phyloP scores from a whole-genome alignment of 2,797 vertebrate species.

The Hyperoplus lanceolatus region DNA sequence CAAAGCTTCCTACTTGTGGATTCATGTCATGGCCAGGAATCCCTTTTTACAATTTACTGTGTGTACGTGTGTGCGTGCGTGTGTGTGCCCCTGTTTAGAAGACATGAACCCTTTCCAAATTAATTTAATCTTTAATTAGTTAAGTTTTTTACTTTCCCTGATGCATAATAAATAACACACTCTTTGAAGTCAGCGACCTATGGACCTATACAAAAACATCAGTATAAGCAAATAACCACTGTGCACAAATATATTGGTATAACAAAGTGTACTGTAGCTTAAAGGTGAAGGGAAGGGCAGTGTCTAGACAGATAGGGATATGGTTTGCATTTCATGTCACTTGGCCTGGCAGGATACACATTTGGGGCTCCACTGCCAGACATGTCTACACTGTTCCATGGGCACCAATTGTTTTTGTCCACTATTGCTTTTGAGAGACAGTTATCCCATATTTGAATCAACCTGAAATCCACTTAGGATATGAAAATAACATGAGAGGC shows the following conservation, averaged over 20 bases:
- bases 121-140: conserved; percentile 30
- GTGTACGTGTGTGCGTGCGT: background rate
- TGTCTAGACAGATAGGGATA: conserved; percentile 46
- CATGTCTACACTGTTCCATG: conserved; percentile 25
- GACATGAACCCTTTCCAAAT: conserved; percentile 31
- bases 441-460: conserved; percentile 70
- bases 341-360: conserved; percentile 43
- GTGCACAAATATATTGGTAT: conserved; percentile 23
- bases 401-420: conserved; percentile 54
- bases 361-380: conserved; percentile 51
- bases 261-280: conserved; percentile 34
- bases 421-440: conserved; percentile 49
- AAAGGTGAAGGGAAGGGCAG: conserved; percentile 51
- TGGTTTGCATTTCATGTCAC: conserved; percentile 64
- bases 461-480: conserved; percentile 62
- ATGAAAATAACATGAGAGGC: conserved; percentile 68
- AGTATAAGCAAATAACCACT: conserved; percentile 7
- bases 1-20: conserved; percentile 48
- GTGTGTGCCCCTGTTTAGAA: too few species aligned
- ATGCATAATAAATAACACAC: conserved; percentile 37
- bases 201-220: conserved; percentile 5
- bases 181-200: conserved; percentile 37
- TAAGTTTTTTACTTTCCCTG: conserved; percentile 8
- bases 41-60: conserved; percentile 3
- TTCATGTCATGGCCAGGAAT: conserved; percentile 36